Percentiles rank a stretch among this genome's conserved stretches.
Conservation (phyloP, 2,797 vertebrate species). For the Tarsius wallacei region DNA sequence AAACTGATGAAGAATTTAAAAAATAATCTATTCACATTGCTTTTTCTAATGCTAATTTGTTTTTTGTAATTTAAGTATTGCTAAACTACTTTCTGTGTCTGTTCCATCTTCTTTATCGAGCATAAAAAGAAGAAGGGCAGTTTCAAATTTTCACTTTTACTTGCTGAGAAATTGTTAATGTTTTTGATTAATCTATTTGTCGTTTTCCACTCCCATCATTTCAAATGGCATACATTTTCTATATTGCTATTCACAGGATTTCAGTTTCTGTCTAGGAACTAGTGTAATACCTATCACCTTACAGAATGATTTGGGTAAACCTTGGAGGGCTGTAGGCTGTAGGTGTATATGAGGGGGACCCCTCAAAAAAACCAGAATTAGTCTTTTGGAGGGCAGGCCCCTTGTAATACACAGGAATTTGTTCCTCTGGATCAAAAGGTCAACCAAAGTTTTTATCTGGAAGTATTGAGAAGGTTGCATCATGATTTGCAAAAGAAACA, state of each 20-base stretch:
- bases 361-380: too few relatives aligned
- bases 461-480: too few relatives aligned
- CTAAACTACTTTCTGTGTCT: neutral
- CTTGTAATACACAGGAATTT: too few relatives aligned
- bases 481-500: too few relatives aligned
- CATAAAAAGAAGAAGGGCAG: neutral
- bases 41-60: constrained; percentile 49
- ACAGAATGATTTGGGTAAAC: neutral
- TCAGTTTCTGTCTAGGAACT: neutral
- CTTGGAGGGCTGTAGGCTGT: neutral
- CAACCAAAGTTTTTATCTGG: too few relatives aligned
- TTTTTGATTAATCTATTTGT: constrained; percentile 14
- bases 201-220: neutral
- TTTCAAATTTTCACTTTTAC: constrained; percentile 45
- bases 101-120: neutral
- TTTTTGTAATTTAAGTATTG: constrained; percentile 46
- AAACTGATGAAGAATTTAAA: neutral
- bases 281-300: neutral
- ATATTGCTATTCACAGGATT: neutral
- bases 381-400: too few relatives aligned
- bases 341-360: too few relatives aligned
- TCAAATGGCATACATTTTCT: neutral
- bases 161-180: constrained; percentile 20
- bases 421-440: too few relatives aligned
- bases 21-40: neutral